Conservation (phyloP, 1,140 invertebrate species). For the Aphidius gifuensis region DNA sequence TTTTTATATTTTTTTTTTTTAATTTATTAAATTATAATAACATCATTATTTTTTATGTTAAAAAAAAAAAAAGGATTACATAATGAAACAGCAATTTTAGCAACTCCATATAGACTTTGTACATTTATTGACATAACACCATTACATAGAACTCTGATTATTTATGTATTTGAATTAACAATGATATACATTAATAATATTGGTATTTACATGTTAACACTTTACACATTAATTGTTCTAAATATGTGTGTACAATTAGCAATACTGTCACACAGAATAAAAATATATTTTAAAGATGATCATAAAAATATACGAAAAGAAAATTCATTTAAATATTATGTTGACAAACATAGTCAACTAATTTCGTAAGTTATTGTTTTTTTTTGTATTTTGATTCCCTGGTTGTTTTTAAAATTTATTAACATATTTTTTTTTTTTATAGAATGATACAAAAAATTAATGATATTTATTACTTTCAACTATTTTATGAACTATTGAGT, state of each 20-base stretch:
- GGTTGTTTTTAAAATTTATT: no score
- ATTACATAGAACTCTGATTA: neutral
- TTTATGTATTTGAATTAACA: neutral
- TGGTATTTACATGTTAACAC: neutral
- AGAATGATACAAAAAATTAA: no score
- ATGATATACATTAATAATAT: neutral
- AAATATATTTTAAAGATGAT: neutral
- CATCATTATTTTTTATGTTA: neutral
- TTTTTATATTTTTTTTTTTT: neutral
- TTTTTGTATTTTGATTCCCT: no score
- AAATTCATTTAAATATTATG: no score
- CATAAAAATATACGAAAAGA: no score
- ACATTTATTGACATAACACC: neutral
- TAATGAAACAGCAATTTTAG: neutral
- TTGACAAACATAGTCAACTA: no score
- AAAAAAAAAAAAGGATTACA: neutral
- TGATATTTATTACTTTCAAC: no score
- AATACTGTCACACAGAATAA: neutral
- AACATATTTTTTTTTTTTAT: no score
- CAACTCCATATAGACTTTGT: neutral
- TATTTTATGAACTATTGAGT: no score
- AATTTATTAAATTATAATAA: neutral
- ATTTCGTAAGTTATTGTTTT: no score
- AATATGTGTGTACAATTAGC: neutral
- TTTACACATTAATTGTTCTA: neutral